phyloP scores from a whole-genome alignment of 2,113 vertebrate genomes.

The Clinocottus analis region DNA sequence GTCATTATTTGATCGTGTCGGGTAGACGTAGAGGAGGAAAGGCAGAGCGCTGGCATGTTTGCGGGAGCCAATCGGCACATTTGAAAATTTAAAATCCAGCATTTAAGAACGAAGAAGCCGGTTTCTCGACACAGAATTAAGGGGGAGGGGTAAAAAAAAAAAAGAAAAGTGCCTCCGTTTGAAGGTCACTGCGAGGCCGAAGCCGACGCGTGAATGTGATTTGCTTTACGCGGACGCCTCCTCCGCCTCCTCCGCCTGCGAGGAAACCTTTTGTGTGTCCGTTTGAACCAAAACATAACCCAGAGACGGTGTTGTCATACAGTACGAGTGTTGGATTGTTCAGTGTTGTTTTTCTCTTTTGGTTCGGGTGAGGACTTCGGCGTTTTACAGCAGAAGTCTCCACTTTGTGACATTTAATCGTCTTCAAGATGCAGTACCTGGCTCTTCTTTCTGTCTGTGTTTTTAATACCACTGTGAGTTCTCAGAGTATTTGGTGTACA shows the following conservation, averaged over 20 bases:
- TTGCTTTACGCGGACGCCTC: conserved; percentile 43
- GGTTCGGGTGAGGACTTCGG: conserved; percentile 61
- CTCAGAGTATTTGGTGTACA: conserved; percentile 68
- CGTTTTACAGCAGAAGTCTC: conserved; percentile 64
- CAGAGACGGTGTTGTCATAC: conserved; percentile 47
- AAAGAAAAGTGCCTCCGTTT: background rate
- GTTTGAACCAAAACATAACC: conserved; percentile 49
- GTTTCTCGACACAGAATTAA: background rate
- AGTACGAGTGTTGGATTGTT: conserved; percentile 60
- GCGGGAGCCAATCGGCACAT: conserved; percentile 10
- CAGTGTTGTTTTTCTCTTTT: conserved; percentile 73
- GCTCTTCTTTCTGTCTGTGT: conserved; percentile 64
- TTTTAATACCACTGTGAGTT: conserved; percentile 71
- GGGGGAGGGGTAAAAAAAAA: too few relatives aligned
- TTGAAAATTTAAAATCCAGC: background rate
- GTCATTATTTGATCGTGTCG: conserved; percentile 51
- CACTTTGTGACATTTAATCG: conserved; percentile 70
- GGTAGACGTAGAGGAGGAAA: conserved; percentile 33
- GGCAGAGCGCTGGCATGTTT: background rate
- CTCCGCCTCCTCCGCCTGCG: too few relatives aligned
- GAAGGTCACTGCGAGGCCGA: conserved; percentile 40
- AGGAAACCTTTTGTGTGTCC: too few relatives aligned
- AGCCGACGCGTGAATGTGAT: conserved; percentile 3
- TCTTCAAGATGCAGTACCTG: conserved; percentile 76
- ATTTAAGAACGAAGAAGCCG: background rate